Base-by-base conservation (phyloP, 2,113 vertebrate species). In the Ictidomys tridecemlineatus region DNA sequence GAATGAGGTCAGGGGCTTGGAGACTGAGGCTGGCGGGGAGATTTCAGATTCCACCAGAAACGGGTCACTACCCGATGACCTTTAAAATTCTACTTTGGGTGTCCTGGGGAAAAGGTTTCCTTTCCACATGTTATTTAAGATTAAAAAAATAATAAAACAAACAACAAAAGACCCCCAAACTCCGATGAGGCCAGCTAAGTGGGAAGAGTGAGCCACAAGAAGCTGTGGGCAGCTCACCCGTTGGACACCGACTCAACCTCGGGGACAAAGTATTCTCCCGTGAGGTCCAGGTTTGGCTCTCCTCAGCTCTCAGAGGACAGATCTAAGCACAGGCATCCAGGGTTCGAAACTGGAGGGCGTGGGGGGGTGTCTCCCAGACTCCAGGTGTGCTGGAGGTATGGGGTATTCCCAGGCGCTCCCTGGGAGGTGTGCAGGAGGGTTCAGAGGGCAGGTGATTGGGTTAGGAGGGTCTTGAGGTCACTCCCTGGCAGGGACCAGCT, bases 101-200 rank as follows among this genome's bases (percentile, higher is more conserved):
- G 45, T 45, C 13, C 45, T 30, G 61, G 95, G 73, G 79, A 89
- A 76, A 96, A 89, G 83, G 72, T 20, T 85, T 61, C 7, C 89
- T 83, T 90, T 80, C 78, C 16, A 61, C 7, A n/a, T 72, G 56
- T 91, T 96, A 91, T 76, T 45, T 76, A 93, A 24, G 73, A 8
- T 10, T 14, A 14, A 58, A 32, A 24, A 37, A 42, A 79, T 4
- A 3, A 30, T 45, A 42, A 45, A 8, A 65, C 18, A 61, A 45
- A 61, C 28, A 6, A 34, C 8, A 48, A 61, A 61, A 45, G 45
- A 67, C 48, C 17, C 37, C 42, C 53, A 34, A 56, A 56, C 53
- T 56, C 53, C 34, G 73, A 85, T 58, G 34, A 70, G 73, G 24
- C 45, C n/a, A 88, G 45, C 45, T 45, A 45, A 45, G 45, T 1